These are phyloP conservation scores for Luscinia megarhynchos DNA, from an alignment of 2,797 vertebrate genomes.

Conservation along the genomic window DNA sequence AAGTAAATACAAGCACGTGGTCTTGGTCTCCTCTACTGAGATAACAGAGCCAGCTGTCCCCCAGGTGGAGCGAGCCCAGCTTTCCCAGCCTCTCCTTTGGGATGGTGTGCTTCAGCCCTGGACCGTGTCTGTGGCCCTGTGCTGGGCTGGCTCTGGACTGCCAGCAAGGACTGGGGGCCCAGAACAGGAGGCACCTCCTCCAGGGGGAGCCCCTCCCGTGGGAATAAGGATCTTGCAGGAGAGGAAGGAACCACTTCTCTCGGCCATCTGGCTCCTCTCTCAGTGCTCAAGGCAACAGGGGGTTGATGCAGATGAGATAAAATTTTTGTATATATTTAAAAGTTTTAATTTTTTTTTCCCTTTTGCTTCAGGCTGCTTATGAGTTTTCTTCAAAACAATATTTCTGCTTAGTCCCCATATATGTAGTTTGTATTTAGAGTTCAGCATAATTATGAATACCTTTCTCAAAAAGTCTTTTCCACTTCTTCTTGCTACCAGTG, in stretches of 20 bases:
- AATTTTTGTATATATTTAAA: not conserved
- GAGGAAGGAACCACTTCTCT: not conserved
- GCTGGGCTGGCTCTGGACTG: not conserved
- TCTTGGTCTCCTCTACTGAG: not conserved
- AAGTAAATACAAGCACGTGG: not conserved
- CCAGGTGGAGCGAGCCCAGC: not conserved
- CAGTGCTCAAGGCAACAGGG: not conserved
- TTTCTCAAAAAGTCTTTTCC: not conserved
- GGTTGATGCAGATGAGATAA: not conserved
- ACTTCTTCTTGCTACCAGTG: not conserved
- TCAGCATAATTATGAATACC: not conserved
- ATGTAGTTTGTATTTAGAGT: not conserved
- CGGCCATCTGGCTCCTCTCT: not conserved
- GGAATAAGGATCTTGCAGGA: not conserved
- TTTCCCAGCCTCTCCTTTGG: not conserved
- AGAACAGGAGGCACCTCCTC: not conserved
- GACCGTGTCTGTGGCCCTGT: fast-evolving
- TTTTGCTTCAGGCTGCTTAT: not conserved
- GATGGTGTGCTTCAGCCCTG: not conserved
- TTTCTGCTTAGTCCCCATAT: not conserved
- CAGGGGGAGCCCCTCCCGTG: not conserved
- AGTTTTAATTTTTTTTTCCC: not conserved
- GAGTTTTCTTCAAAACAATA: not conserved
- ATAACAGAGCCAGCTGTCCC: not conserved
- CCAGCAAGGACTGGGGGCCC: too few species aligned